Conservation (phyloP, 1,140 invertebrate genomes). For the Melitaea cinxia region DNA sequence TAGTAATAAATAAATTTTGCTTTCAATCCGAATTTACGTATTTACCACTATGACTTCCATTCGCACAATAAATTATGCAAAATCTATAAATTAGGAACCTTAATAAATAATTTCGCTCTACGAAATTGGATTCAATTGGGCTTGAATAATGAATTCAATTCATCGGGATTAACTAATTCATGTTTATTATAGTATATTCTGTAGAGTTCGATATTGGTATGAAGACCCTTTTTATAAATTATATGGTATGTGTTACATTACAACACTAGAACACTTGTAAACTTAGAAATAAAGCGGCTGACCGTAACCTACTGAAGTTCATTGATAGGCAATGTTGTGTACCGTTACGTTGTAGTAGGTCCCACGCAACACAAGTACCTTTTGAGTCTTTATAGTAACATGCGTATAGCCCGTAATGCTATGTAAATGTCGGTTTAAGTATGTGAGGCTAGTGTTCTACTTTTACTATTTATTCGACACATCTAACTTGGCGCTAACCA, state of each 20-base stretch:
- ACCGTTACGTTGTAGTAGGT: conserved; percentile 33
- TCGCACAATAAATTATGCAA: not conserved
- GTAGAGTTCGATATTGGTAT: not conserved
- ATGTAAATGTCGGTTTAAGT: conserved; percentile 12
- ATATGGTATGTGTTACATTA: too few relatives aligned
- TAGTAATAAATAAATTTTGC: too few relatives aligned
- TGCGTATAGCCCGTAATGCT: conserved; percentile 20
- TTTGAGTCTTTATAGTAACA: conserved; percentile 25
- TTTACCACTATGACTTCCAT: not conserved
- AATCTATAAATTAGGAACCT: not conserved
- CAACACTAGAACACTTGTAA: too few relatives aligned
- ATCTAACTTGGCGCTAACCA: conserved; percentile 37
- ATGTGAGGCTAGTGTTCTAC: conserved; percentile 57
- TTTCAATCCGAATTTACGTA: too few relatives aligned
- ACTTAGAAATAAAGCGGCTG: too few relatives aligned
- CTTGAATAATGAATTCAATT: conserved; percentile 5
- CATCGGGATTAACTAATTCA: not conserved
- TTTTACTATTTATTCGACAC: conserved; percentile 70
- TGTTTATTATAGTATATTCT: not conserved
- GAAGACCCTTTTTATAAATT: too few relatives aligned
- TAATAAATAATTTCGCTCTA: not conserved
- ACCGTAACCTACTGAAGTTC: conserved; percentile 20
- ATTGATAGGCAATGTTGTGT: conserved; percentile 32
- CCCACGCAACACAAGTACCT: conserved; percentile 3
- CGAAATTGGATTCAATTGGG: not conserved